These are phyloP conservation scores for Kryphioiulus occultus DNA, from an alignment of 2,888 invertebrate genomes.

Conservation along the genomic window DNA sequence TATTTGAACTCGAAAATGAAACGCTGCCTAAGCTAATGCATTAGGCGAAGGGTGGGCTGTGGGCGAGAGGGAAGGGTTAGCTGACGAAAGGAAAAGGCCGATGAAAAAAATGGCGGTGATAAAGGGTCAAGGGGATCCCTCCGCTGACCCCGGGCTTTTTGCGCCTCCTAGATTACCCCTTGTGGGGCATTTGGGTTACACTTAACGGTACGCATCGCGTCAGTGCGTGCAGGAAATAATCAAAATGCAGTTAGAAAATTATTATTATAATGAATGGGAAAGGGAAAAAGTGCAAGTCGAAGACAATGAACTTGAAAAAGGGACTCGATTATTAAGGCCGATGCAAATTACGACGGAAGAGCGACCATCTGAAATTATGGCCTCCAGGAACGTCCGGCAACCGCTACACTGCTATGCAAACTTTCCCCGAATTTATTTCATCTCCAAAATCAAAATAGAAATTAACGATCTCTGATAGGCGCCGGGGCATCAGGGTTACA, in stretches of 20 bases:
- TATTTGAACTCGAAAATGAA: not conserved
- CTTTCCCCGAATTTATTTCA: not conserved
- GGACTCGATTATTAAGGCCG: not conserved
- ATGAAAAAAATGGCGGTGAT: conserved; percentile 3
- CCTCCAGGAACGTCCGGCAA: not conserved
- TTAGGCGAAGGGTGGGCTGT: not conserved
- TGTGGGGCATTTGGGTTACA: conserved; percentile 8
- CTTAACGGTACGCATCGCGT: not conserved
- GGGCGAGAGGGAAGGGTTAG: not conserved
- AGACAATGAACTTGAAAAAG: conserved; percentile 29
- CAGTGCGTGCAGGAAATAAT: conserved; percentile 10
- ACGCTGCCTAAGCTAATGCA: conserved; percentile 10
- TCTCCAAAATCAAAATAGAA: not conserved
- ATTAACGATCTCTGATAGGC: not conserved
- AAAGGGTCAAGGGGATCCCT: not conserved
- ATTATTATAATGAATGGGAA: conserved; percentile 21
- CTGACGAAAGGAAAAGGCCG: not conserved
- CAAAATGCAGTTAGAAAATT: conserved; percentile 31
- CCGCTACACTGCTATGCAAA: too few species aligned
- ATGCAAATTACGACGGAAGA: not conserved
- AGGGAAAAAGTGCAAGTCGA: not conserved
- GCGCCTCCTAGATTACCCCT: not conserved
- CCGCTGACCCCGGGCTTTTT: not conserved
- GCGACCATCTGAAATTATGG: not conserved
- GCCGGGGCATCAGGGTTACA: too few species aligned